Conservation (phyloP, 2,888 invertebrate genomes). For the Acanthacorydalis orientalis region DNA sequence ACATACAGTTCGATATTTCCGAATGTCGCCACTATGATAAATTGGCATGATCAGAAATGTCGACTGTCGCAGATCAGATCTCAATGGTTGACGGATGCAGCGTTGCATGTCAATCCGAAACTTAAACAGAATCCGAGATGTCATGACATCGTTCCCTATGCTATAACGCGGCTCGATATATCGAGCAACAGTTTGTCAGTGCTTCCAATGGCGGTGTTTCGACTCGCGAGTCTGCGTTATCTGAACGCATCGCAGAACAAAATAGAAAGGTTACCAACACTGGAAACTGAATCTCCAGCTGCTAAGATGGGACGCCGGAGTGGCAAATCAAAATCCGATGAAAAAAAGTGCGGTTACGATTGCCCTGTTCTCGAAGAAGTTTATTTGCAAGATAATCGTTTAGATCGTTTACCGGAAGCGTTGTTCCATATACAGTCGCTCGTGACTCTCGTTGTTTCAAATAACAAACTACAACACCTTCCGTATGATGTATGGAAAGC, state of each 20-base stretch:
- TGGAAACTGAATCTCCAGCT: slow-evolving; percentile 18
- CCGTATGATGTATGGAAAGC: slow-evolving; percentile 78
- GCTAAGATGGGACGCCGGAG: slow-evolving; percentile 18
- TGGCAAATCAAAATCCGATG: slow-evolving; percentile 15
- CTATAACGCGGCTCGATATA: slow-evolving; percentile 84
- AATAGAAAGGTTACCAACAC: slow-evolving; percentile 53
- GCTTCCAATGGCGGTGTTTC: slow-evolving; percentile 70
- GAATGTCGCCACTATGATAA: slow-evolving; percentile 69
- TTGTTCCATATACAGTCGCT: slow-evolving; percentile 68
- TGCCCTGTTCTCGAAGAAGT: slow-evolving; percentile 78
- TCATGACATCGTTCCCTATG: slow-evolving; percentile 59
- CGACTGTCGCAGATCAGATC: slow-evolving; percentile 52
- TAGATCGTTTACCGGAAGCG: slow-evolving; percentile 65
- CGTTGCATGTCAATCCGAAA: slow-evolving; percentile 69
- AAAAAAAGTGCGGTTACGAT: slow-evolving; percentile 31
- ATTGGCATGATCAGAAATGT: slow-evolving; percentile 77
- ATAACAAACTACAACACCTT: slow-evolving; percentile 73
- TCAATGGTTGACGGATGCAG: slow-evolving; percentile 73
- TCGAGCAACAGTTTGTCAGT: slow-evolving; percentile 72
- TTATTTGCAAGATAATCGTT: slow-evolving; percentile 78
- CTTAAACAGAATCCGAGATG: slow-evolving; percentile 51
- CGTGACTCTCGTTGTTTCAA: slow-evolving; percentile 75
- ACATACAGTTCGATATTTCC: slow-evolving; percentile 71
- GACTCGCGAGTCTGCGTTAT: slow-evolving; percentile 63
- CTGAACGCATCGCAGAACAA: slow-evolving; percentile 82